A percentile compares a stretch with the other conserved stretches of the same genome.
Conservation (phyloP, 2,113 vertebrate species). For the Saccopteryx leptura region DNA sequence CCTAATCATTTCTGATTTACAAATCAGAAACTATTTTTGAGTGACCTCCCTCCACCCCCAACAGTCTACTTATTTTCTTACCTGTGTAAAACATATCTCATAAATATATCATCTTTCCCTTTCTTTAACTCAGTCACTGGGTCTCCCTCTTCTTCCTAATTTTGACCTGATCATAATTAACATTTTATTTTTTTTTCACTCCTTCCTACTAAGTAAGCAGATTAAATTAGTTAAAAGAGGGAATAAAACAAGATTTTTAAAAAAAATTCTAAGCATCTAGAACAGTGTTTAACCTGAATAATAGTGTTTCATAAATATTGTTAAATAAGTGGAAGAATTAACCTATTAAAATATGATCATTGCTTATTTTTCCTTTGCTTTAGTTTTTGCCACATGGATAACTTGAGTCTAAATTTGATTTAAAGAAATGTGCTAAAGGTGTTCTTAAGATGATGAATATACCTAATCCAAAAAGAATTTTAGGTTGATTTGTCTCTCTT, state of each 20-base stretch:
- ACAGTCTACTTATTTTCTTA: neutral
- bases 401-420: constrained; percentile 38
- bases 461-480: constrained; percentile 22
- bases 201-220: constrained; percentile 3
- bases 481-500: constrained; percentile 35
- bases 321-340: constrained; percentile 43
- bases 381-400: constrained; percentile 55
- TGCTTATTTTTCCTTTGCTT: constrained; percentile 20
- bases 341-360: neutral
- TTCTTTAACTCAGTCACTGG: neutral
- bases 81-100: neutral
- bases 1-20: neutral
- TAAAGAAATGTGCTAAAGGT: constrained; percentile 48
- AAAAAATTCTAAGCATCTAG: constrained; percentile 37
- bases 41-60: neutral
- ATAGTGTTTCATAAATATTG: constrained; percentile 11
- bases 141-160: neutral
- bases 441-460: constrained; percentile 53
- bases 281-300: constrained; percentile 3
- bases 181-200: constrained; percentile 56
- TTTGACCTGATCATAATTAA: constrained; percentile 40
- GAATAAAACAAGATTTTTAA: neutral
- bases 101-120: neutral
- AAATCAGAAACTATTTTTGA: constrained; percentile 11
- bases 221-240: neutral